phyloP scores from a whole-genome alignment of 2,888 invertebrate genomes.

The Drosophila melanocephala region DNA sequence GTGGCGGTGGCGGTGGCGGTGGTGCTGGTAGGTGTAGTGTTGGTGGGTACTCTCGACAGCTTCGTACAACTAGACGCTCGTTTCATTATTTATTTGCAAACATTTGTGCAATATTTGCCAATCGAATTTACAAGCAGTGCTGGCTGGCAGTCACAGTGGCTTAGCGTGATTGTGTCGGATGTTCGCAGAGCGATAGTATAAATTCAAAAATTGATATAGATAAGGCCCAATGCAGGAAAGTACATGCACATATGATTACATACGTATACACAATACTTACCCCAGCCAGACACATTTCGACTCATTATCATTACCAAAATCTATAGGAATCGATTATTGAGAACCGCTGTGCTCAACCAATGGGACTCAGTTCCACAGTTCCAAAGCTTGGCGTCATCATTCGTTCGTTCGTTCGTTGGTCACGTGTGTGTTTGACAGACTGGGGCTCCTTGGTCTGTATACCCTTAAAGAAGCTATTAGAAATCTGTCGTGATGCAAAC shows the following conservation, averaged over 20 bases:
- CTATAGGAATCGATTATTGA: not conserved
- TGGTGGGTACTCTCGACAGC: not conserved
- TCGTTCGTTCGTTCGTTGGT: not conserved
- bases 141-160: constrained; percentile 4
- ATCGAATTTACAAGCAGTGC: constrained; percentile 65
- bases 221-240: not conserved
- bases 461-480: not conserved
- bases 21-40: not conserved
- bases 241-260: not conserved
- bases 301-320: too few relatives aligned
- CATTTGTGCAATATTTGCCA: constrained; percentile 68
- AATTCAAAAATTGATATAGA: constrained; percentile 24
- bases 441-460: not conserved
- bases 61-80: constrained; percentile 52
- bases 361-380: not conserved
- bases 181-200: constrained; percentile 24
- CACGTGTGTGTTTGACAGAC: not conserved
- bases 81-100: constrained; percentile 66
- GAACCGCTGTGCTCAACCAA: not conserved
- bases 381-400: not conserved
- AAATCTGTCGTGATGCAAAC: not conserved
- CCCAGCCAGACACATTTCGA: too few relatives aligned
- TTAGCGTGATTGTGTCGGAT: constrained; percentile 63
- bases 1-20: not conserved
- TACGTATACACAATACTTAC: not conserved